Base-by-base conservation (phyloP, 2,113 vertebrate genomes). In the Cinclus cinclus region DNA sequence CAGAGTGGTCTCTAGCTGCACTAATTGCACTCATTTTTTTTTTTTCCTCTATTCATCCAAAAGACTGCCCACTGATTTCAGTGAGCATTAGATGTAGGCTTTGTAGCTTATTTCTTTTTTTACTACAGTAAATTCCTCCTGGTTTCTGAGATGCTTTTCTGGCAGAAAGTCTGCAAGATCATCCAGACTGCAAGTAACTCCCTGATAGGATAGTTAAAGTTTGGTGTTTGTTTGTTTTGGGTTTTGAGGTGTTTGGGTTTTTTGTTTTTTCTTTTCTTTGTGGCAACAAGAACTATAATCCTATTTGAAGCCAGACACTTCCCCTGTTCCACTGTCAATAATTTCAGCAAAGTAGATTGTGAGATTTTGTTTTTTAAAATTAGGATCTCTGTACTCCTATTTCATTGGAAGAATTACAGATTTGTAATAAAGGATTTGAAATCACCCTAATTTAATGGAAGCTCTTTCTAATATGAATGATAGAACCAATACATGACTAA, bases 361-460 rank as follows among this genome's bases (percentile, higher is more conserved):
- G 78, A 89, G 52, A 83, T 91, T 90, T 94, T 79, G 56, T 75
- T 88, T 77, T 95, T 92, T 75, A 67, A 86, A 95, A 89, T 93
- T 65, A 84, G 83, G 87, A 93, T 56, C 68, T 86, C 73, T 81
- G 28, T 87, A 87, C 78, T 94, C 76, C 87, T 88, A 63, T 94
- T 96, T 96, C 89, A 91, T 95, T 90, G 77, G 80, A 63, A 95
- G 58, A 83, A 90, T 90, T 90, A 62, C 59, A 91, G 83, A 90
- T 92, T 87, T 85, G 80, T 90, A 83, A 95, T 82, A 89, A 91
- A 86, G 63, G 56, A 78, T 76, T 95, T 88, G 73, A 97, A 97
- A 92, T 92, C 88, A 69, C 62, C 91, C 23, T 96, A 88, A 96
- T 94, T 94, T 88, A 97, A 96, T 96, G 84, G 84, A 95, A 74